phyloP scores from a whole-genome alignment of 2,797 vertebrate genomes.

The Hozukius guyotensis region DNA sequence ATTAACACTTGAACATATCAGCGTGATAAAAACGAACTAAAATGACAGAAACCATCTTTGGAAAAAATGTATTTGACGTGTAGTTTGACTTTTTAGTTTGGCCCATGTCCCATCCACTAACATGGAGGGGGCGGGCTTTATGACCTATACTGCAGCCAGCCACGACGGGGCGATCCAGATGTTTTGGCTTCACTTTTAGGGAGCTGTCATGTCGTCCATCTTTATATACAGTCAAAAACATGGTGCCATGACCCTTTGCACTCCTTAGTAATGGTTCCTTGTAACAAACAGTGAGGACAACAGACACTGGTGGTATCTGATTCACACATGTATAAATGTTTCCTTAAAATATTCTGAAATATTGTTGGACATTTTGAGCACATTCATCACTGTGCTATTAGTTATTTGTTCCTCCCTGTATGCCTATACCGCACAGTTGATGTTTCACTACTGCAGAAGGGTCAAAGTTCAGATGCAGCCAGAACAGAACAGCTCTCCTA shows the following conservation, averaged over 20 bases:
- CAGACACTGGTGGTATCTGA: not conserved
- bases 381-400: not conserved
- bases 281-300: not conserved
- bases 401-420: slow-evolving; percentile 1
- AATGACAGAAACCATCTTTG: too few relatives aligned
- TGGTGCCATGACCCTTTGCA: not conserved
- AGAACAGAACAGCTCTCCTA: slow-evolving; percentile 1
- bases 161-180: too few relatives aligned
- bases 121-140: too few relatives aligned
- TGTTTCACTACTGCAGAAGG: slow-evolving; percentile 17
- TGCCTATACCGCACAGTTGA: slow-evolving; percentile 6
- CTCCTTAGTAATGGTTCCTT: not conserved
- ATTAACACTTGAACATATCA: too few relatives aligned
- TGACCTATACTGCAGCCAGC: too few relatives aligned
- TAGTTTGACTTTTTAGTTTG: too few relatives aligned
- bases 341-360: not conserved
- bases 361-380: not conserved
- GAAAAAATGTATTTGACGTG: too few relatives aligned
- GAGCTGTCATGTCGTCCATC: too few relatives aligned
- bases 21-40: too few relatives aligned
- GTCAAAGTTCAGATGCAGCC: slow-evolving; percentile 39
- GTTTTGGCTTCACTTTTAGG: too few relatives aligned
- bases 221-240: not conserved
- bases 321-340: not conserved
- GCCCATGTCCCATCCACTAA: too few relatives aligned